Percentiles rank a stretch among this genome's conserved stretches.
These are phyloP conservation scores for Antheraea pernyi DNA, from an alignment of 1,140 invertebrate species.

Conservation along the genomic window DNA sequence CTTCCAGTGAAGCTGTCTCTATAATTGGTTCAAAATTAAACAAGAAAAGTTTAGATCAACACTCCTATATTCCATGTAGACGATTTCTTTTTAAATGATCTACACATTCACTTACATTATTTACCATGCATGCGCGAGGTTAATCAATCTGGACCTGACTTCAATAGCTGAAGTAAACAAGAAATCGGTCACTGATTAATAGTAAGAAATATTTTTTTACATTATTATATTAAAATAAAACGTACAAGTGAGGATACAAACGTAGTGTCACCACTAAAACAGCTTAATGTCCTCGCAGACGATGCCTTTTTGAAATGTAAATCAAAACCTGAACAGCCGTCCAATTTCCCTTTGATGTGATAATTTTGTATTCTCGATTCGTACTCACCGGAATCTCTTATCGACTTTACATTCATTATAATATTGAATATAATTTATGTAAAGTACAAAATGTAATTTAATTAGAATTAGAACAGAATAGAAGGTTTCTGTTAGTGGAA, in stretches of 20 bases:
- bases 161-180: too few species aligned
- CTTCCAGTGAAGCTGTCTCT: too few species aligned
- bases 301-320: constrained; percentile 56
- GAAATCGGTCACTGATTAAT: too few species aligned
- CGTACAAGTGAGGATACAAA: neutral
- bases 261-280: constrained; percentile 15
- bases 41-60: too few species aligned
- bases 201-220: too few species aligned
- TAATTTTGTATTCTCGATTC: constrained; percentile 45
- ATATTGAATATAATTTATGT: constrained; percentile 22
- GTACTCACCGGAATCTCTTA: constrained; percentile 34
- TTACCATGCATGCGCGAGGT: too few species aligned
- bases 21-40: too few species aligned
- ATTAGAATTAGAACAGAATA: neutral
- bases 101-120: too few species aligned
- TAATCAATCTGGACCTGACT: too few species aligned
- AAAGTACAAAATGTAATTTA: neutral
- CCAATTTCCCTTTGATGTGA: constrained; percentile 54
- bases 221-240: neutral
- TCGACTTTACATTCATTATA: constrained; percentile 46
- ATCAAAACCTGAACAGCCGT: constrained; percentile 51
- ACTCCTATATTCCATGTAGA: too few species aligned
- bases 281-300: neutral
- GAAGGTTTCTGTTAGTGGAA: neutral
- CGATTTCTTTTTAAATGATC: too few species aligned